These are phyloP conservation scores for Xenotilapia flavipinnis DNA, from an alignment of 2,113 vertebrate species.

Conservation along the genomic window DNA sequence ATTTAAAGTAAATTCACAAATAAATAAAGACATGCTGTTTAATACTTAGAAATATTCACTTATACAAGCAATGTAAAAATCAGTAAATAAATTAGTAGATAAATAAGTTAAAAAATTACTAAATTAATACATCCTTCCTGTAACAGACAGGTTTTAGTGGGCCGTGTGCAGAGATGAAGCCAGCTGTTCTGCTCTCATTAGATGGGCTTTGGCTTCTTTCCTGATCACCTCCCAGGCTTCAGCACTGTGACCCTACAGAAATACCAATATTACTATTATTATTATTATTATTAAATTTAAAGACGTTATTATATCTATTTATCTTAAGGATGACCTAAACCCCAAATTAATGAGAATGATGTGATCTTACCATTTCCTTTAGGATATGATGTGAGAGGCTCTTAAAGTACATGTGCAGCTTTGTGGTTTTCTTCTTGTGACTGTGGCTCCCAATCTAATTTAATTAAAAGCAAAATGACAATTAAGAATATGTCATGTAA, in stretches of 20 bases:
- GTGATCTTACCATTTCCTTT: no score
- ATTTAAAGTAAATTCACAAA: background rate
- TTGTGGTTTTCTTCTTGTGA: no score
- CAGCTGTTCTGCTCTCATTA: conserved; percentile 26
- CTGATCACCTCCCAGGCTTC: conserved; percentile 63
- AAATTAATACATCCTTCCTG: background rate
- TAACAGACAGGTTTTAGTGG: background rate
- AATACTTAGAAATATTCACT: background rate
- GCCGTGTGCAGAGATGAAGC: background rate
- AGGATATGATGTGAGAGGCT: no score
- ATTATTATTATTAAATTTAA: no score
- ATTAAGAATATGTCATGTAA: no score
- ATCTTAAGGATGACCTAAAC: no score
- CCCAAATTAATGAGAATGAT: no score
- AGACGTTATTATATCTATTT: no score
- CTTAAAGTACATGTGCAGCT: no score
- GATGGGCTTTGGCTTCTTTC: background rate
- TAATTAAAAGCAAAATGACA: no score
- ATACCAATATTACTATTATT: background rate
- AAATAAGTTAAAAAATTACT: rapidly evolving
- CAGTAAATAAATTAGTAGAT: background rate
- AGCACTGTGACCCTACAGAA: conserved; percentile 34
- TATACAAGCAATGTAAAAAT: background rate
- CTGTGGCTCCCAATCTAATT: no score
- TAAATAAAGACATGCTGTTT: background rate